Evolutionary conservation across 2,888 invertebrate genomes (phyloP).

Genomic region (Sepiola atlantica): DNA sequence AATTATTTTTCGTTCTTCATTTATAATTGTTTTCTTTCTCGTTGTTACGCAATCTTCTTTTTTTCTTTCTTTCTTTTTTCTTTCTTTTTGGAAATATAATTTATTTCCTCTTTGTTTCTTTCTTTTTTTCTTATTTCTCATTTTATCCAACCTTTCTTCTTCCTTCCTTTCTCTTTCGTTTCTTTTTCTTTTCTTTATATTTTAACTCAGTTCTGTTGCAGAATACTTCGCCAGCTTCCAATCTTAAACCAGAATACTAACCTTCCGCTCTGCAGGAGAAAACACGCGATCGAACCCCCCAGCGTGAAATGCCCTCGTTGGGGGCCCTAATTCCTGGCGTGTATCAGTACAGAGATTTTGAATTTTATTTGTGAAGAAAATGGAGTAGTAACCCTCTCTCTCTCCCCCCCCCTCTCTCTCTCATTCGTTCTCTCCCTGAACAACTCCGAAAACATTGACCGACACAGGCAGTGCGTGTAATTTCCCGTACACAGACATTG

Average conservation of each 20-base stretch:
- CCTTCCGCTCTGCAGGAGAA: background rate
- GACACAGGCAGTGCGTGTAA: conserved; percentile 6
- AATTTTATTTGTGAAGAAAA: background rate
- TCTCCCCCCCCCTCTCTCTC: background rate
- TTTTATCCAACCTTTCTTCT: background rate
- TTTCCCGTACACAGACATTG: conserved; percentile 4
- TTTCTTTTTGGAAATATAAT: too few species aligned
- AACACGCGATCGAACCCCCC: background rate
- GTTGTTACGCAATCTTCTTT: too few species aligned
- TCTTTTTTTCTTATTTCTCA: too few species aligned
- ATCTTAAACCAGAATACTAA: background rate
- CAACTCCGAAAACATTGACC: background rate
- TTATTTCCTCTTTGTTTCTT: too few species aligned
- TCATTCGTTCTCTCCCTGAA: background rate
- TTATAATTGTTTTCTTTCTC: too few species aligned
- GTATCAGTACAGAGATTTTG: background rate
- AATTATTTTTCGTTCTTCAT: too few species aligned
- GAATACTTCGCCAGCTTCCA: background rate
- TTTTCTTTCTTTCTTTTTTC: too few species aligned
- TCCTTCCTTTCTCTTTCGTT: background rate
- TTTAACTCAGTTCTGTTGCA: background rate
- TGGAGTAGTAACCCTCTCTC: background rate
- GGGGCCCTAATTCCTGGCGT: background rate
- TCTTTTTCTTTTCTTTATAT: background rate
- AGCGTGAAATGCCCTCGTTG: background rate